These are phyloP conservation scores for Scelioninae gen. 2 DNA, from an alignment of 2,888 invertebrate species.

Conservation along the genomic window DNA sequence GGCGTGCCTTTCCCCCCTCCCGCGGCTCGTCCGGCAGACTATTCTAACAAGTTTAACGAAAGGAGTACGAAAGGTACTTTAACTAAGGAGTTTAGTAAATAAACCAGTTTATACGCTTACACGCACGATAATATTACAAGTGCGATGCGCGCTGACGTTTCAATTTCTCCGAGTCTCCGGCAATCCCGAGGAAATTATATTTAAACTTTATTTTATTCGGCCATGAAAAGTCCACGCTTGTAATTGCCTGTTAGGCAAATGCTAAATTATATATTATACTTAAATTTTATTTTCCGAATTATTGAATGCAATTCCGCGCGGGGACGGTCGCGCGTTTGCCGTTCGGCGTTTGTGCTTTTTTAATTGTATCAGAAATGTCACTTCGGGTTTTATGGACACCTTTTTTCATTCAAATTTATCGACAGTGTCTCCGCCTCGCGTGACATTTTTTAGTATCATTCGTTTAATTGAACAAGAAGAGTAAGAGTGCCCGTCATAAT, in stretches of 20 bases:
- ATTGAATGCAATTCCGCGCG: slow-evolving; percentile 22
- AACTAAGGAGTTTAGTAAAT: slow-evolving; percentile 57
- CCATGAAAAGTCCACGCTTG: slow-evolving; percentile 58
- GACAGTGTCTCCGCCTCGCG: slow-evolving; percentile 20
- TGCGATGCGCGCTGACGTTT: slow-evolving; percentile 59
- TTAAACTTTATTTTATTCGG: slow-evolving; percentile 59
- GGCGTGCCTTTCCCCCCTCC: slow-evolving; percentile 20
- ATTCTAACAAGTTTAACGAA: slow-evolving; percentile 52
- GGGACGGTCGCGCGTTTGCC: slow-evolving; percentile 9
- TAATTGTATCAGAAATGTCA: slow-evolving; percentile 14
- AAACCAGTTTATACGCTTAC: slow-evolving; percentile 58
- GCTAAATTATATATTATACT: slow-evolving; percentile 54
- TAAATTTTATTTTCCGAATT: slow-evolving; percentile 55
- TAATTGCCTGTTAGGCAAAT: slow-evolving; percentile 60
- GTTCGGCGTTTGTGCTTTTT: slow-evolving; percentile 7
- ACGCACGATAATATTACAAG: slow-evolving; percentile 52
- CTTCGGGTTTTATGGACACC: slow-evolving; percentile 26
- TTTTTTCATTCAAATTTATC: slow-evolving; percentile 36
- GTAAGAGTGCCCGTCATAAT: not conserved
- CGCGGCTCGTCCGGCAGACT: slow-evolving; percentile 38
- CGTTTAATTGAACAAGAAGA: slow-evolving; percentile 7
- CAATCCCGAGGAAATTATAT: slow-evolving; percentile 53
- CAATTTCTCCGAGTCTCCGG: slow-evolving; percentile 54
- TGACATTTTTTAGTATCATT: slow-evolving; percentile 24
- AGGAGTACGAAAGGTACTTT: slow-evolving; percentile 40